Percentiles rank a stretch among this genome's conserved stretches.
Conservation (phyloP, 2,797 vertebrate genomes). For the Garrulus glandarius region DNA sequence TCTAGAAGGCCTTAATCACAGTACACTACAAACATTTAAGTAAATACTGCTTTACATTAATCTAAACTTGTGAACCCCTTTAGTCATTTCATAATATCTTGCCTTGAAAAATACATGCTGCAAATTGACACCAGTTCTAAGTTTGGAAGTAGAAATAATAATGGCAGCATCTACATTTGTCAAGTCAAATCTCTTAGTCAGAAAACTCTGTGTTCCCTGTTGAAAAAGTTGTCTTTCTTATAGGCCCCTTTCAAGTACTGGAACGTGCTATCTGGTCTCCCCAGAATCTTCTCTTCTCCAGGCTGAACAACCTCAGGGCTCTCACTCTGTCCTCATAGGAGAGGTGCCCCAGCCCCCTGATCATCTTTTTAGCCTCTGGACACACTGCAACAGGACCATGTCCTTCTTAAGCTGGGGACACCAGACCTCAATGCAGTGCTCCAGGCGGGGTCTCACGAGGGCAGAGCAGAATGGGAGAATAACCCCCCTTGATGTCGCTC, state of each 20-base stretch:
- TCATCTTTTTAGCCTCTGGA: neutral
- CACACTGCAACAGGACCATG: neutral
- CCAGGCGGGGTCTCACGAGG: neutral
- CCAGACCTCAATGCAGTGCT: neutral
- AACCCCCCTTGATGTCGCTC: accelerated
- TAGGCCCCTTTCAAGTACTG: neutral
- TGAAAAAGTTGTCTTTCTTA: neutral
- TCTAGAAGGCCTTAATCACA: neutral
- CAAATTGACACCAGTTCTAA: neutral
- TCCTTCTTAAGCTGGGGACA: neutral
- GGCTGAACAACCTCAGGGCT: neutral
- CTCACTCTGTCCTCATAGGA: neutral
- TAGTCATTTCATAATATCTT: neutral
- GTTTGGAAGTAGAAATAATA: neutral
- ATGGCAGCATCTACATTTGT: slow-evolving; percentile 24
- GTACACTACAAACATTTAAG: neutral
- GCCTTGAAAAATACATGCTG: neutral
- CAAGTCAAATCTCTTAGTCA: slow-evolving; percentile 7
- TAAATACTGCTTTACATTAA: neutral
- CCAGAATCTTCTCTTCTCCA: neutral
- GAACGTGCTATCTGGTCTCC: neutral
- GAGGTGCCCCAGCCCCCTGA: neutral
- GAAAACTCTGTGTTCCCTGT: neutral
- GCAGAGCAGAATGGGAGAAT: neutral
- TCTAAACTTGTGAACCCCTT: neutral